Evolutionary conservation across 2,797 vertebrate species (phyloP), one percentile per base, ranked within the genome.

Genomic region (Mycteria americana): DNA sequence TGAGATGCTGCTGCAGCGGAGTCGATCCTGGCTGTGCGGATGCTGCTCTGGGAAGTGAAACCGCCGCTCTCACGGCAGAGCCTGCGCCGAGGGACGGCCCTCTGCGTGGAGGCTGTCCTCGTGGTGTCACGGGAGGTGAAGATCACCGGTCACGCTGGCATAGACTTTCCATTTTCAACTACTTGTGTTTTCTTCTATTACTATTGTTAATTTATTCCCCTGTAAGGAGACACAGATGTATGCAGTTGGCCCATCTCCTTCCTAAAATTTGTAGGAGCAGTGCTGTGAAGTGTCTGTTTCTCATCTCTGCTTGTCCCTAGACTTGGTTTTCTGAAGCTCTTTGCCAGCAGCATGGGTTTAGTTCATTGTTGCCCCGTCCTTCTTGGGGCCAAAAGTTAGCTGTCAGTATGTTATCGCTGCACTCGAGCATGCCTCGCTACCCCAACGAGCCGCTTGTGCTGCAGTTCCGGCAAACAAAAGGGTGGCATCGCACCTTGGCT

Each of bases 371-470:
- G 13, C 50, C 35, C 16, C 53, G 67, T 57, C 65, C 62, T 17
- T 41, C 39, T 2, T 73, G 63, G 50, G 62, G 13, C 24, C 69
- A 39, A 10, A n/a, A 46, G 3, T 10, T 45, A 48, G 37, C 53
- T 75, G 23, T 27, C 48, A 16, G 13, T 6, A 30, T 0, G 0
- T 37, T 46, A 46, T 14, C 4, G 0, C 57, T 62, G 18, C 25
- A 14, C 82, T 56, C 60, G 8, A 43, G n/a, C 22, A 18, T 0
- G 0, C 27, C 53, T 33, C 6, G 1, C 13, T 30, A 43, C 54
- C 54, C 28, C 30, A 5, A 5, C n/a, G 2, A 62, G 82, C 75
- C 50, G 8, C 46, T 30, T 13, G 27, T 24, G 60, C 12, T 60
- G 41, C 50, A 60, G 31, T 3, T 19, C 27, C 76, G 80, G 63